A percentile compares a stretch with the other conserved stretches of the same genome.
These are phyloP conservation scores for Vulpes ferrilata DNA, from an alignment of 2,113 vertebrate species.

Conservation along the genomic window DNA sequence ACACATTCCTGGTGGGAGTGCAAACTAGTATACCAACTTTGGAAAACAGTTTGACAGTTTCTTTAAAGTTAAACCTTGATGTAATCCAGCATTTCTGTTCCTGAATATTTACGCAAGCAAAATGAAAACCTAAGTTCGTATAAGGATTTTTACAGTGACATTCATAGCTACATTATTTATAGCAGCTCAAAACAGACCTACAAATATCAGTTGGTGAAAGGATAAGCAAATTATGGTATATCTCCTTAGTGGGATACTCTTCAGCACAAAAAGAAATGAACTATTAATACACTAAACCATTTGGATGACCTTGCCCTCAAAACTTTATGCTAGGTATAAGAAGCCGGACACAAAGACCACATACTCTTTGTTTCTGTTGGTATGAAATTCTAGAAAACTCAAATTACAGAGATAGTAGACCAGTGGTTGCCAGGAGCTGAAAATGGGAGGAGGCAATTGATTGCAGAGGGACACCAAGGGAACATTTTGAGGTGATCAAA, in stretches of 20 bases:
- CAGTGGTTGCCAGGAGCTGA: neutral
- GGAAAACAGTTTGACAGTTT: neutral
- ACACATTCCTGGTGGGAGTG: neutral
- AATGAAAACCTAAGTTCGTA: neutral
- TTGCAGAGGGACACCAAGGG: neutral
- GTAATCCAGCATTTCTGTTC: conserved; percentile 23
- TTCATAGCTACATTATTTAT: conserved; percentile 39
- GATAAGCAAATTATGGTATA: neutral
- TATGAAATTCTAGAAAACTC: conserved; percentile 11
- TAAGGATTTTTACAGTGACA: neutral
- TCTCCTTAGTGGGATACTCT: neutral
- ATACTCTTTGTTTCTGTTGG: neutral
- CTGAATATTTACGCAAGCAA: neutral
- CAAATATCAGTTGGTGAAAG: neutral
- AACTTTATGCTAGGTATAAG: neutral
- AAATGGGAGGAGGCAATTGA: neutral
- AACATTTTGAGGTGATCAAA: neutral
- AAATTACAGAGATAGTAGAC: neutral
- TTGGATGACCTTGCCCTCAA: neutral
- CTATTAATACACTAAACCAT: neutral
- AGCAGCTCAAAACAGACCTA: neutral
- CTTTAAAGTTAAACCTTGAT: conserved; percentile 47
- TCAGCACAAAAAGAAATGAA: neutral
- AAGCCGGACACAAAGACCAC: neutral
- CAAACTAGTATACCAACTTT: neutral